Percentiles rank a stretch among this genome's conserved stretches.
phyloP scores from a whole-genome alignment of 2,797 vertebrate genomes.

The Sebastes diaconus region DNA sequence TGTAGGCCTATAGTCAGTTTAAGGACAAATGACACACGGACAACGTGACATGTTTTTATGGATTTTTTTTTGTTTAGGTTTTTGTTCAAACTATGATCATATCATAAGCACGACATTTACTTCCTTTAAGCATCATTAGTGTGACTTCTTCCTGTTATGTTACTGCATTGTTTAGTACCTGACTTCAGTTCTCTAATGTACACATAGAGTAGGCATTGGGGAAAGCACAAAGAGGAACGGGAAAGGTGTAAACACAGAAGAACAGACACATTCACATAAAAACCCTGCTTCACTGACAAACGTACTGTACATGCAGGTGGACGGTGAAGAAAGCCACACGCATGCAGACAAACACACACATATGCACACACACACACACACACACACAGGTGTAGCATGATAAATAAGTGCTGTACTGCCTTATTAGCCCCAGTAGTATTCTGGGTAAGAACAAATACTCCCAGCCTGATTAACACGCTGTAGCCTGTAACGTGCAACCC shows the following conservation, averaged over 20 bases:
- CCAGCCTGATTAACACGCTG: slow-evolving; percentile 78
- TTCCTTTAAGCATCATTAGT: neutral
- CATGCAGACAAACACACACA: neutral
- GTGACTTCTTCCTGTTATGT: neutral
- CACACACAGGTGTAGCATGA: slow-evolving; percentile 30
- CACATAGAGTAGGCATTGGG: neutral
- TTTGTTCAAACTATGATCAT: neutral
- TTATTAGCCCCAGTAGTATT: slow-evolving; percentile 80
- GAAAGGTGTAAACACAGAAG: neutral
- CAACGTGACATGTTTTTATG: no score
- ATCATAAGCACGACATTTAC: neutral
- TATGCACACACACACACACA: neutral
- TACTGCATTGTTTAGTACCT: neutral
- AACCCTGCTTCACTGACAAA: neutral
- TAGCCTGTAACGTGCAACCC: slow-evolving; percentile 17
- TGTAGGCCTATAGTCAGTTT: neutral
- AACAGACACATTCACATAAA: neutral
- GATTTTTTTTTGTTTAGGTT: no score
- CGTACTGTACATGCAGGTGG: neutral
- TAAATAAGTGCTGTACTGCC: slow-evolving; percentile 71
- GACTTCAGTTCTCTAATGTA: neutral
- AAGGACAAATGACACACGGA: neutral
- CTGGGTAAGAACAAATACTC: slow-evolving; percentile 78
- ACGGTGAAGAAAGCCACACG: neutral
- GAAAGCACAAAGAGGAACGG: neutral